These are phyloP conservation scores for Polydrusus cervinus DNA, from an alignment of 2,888 invertebrate species.

Conservation along the genomic window DNA sequence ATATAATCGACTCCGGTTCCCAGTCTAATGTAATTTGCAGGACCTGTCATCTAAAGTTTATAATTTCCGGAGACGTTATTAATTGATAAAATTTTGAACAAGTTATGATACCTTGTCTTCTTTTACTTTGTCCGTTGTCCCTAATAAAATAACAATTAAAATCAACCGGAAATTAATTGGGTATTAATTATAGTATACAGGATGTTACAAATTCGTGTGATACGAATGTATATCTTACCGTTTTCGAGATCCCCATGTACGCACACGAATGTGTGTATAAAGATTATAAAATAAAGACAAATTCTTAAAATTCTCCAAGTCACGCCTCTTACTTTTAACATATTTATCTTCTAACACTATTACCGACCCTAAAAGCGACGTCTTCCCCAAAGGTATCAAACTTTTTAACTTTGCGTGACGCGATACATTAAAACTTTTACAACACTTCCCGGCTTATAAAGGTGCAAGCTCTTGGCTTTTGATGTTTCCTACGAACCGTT, in stretches of 20 bases:
- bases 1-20: background rate
- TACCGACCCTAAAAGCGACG: conserved; percentile 1
- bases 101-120: background rate
- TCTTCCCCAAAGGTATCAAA: conserved; percentile 1
- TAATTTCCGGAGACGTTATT: conserved; percentile 30
- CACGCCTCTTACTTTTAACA: too few species aligned
- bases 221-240: too few species aligned
- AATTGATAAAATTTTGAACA: conserved; percentile 38
- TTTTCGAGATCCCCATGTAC: too few species aligned
- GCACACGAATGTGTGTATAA: too few species aligned
- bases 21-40: background rate
- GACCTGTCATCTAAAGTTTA: conserved; percentile 29
- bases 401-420: conserved; percentile 22
- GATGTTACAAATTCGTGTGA: too few species aligned
- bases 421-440: conserved; percentile 20
- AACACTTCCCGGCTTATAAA: conserved; percentile 8
- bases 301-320: too few species aligned
- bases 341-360: background rate
- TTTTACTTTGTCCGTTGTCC: background rate
- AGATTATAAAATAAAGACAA: too few species aligned
- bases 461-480: conserved; percentile 15
- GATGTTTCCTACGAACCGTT: conserved; percentile 3
- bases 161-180: background rate
- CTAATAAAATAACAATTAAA: background rate
- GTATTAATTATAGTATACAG: too few species aligned